Percentiles rank a stretch among this genome's conserved stretches.
phyloP scores from a whole-genome alignment of 1,140 invertebrate species.

The Lysiphlebus fabarum region DNA sequence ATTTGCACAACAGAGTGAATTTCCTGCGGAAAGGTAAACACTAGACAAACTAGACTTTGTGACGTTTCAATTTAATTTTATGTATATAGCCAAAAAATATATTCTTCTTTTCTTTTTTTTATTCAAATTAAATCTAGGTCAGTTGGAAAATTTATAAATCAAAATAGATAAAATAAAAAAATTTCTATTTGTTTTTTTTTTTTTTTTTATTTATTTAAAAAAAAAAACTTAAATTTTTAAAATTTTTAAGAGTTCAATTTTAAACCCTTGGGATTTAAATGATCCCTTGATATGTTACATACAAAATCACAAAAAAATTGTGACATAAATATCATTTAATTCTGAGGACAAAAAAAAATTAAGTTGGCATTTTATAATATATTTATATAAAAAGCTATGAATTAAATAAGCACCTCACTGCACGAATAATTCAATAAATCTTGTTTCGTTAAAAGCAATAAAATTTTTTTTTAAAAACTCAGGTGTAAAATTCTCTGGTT shows the following conservation, averaged over 20 bases:
- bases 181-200: too few species aligned
- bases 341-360: background rate
- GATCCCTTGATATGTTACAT: constrained; percentile 20
- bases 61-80: too few species aligned
- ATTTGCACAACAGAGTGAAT: too few species aligned
- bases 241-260: constrained; percentile 20
- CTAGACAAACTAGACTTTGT: too few species aligned
- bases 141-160: too few species aligned
- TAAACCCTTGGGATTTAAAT: constrained; percentile 19
- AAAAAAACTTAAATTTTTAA: background rate
- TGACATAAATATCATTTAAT: constrained; percentile 32
- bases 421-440: constrained; percentile 16
- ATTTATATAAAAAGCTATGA: background rate
- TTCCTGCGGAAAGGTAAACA: too few species aligned
- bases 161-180: background rate
- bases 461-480: constrained; percentile 3
- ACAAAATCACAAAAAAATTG: constrained; percentile 26
- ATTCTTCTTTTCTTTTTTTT: too few species aligned
- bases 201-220: too few species aligned
- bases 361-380: too few species aligned
- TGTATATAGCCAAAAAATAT: too few species aligned
- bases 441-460: background rate
- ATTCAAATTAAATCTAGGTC: too few species aligned
- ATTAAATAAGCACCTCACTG: background rate
- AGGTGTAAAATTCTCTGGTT: constrained; percentile 18